Evolutionary conservation across 1,140 invertebrate genomes (phyloP).

Genomic region (Drosophila orosa): DNA sequence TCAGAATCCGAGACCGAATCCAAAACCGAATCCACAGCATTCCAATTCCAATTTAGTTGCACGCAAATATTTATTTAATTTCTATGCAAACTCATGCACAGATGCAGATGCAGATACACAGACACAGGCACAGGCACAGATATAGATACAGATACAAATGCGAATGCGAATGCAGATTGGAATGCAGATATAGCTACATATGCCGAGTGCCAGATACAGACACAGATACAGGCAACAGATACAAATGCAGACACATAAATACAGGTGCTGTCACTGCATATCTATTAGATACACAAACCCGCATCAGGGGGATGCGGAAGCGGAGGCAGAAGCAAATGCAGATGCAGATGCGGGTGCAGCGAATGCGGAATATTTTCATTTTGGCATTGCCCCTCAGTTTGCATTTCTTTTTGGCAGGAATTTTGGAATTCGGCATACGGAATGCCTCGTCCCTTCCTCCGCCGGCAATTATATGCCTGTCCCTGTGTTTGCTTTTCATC

Average conservation of each 20-base stretch:
- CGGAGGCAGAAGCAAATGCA: neutral
- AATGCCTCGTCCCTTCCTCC: constrained; percentile 6
- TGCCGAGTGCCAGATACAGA: constrained; percentile 32
- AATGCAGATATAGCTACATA: constrained; percentile 33
- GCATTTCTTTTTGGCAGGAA: constrained; percentile 16
- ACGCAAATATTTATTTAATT: constrained; percentile 80
- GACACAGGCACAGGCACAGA: constrained; percentile 42
- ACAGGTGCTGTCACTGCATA: constrained; percentile 64
- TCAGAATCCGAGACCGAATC: constrained; percentile 15
- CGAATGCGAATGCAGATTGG: constrained; percentile 9
- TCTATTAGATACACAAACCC: constrained; percentile 45
- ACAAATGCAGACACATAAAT: constrained; percentile 46
- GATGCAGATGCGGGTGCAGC: neutral
- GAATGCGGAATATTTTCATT: constrained; percentile 44
- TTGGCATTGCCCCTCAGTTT: constrained; percentile 20
- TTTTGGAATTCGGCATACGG: constrained; percentile 6
- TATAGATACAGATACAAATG: constrained; percentile 15
- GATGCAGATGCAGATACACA: constrained; percentile 42
- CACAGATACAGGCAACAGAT: constrained; percentile 22
- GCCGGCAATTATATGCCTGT: constrained; percentile 37
- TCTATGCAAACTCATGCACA: constrained; percentile 63
- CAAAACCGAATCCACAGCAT: constrained; percentile 45
- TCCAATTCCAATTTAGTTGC: constrained; percentile 77
- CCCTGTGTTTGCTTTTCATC: constrained; percentile 53
- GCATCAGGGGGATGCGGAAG: neutral